Evolutionary conservation across 2,888 invertebrate species (phyloP).

Genomic region (Siphlonurus alternatus): DNA sequence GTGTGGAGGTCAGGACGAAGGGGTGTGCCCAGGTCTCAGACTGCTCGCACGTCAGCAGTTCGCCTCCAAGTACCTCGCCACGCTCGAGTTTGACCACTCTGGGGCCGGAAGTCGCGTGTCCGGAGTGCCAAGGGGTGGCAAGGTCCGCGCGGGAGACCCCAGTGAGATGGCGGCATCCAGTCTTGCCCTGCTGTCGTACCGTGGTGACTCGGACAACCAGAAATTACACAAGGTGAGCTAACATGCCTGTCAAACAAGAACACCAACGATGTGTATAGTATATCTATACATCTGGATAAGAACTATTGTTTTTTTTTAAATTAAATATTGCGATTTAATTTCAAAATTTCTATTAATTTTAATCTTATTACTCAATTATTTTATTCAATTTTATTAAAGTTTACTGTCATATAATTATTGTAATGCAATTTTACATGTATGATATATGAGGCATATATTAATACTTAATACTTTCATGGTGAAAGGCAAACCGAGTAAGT

Average conservation of each 20-base stretch:
- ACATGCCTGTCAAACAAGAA: neutral
- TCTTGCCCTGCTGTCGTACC: conserved; percentile 6
- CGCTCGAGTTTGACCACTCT: conserved; percentile 14
- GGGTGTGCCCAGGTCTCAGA: conserved; percentile 16
- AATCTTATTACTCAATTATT: neutral
- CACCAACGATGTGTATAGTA: too few relatives aligned
- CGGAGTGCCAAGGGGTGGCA: conserved; percentile 5
- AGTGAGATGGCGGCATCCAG: conserved; percentile 6
- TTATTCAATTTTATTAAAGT: neutral
- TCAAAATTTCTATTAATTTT: neutral
- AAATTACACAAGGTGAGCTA: neutral
- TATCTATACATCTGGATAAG: too few relatives aligned
- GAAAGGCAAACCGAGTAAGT: too few relatives aligned
- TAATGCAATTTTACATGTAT: too few relatives aligned
- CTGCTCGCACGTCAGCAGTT: conserved; percentile 18
- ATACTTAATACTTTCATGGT: too few relatives aligned
- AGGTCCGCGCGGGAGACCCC: conserved; percentile 6
- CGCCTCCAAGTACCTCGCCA: conserved; percentile 15
- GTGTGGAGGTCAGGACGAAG: conserved; percentile 15
- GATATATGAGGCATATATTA: too few relatives aligned
- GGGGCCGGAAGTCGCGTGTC: neutral
- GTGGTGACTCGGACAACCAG: neutral
- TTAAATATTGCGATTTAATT: neutral
- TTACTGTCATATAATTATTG: neutral
- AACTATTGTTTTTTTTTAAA: too few relatives aligned